These are phyloP conservation scores for Galago senegalensis DNA, from an alignment of 2,797 vertebrate genomes.

Conservation along the genomic window DNA sequence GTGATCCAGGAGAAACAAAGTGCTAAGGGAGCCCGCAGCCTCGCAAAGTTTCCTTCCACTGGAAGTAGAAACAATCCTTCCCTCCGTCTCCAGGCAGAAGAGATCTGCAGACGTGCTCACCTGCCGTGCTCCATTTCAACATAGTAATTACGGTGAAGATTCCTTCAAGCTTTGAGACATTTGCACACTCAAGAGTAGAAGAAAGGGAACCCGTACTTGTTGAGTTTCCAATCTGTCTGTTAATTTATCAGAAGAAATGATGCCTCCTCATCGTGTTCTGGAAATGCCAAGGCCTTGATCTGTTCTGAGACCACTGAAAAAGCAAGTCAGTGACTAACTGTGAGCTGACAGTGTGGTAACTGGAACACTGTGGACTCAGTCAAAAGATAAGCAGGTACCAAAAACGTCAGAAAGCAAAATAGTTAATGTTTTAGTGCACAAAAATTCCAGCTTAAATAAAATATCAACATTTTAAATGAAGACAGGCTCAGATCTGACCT, in stretches of 20 bases:
- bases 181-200: background rate
- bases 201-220: background rate
- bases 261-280: no score
- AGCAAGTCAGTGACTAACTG: background rate
- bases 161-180: background rate
- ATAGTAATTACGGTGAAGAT: background rate
- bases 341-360: background rate
- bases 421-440: constrained; percentile 8
- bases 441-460: background rate
- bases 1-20: background rate
- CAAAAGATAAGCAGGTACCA: background rate
- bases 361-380: background rate
- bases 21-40: background rate
- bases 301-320: background rate
- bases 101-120: background rate
- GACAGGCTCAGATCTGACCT: background rate
- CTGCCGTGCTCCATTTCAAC: background rate
- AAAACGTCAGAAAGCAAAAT: background rate
- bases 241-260: background rate
- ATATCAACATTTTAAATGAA: constrained; percentile 27
- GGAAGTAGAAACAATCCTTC: background rate
- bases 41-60: background rate
- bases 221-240: background rate
- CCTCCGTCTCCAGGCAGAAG: background rate
- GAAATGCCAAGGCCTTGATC: background rate